Evolutionary conservation across 2,113 vertebrate genomes (phyloP).

Genomic region (Terrapene triunguis): DNA sequence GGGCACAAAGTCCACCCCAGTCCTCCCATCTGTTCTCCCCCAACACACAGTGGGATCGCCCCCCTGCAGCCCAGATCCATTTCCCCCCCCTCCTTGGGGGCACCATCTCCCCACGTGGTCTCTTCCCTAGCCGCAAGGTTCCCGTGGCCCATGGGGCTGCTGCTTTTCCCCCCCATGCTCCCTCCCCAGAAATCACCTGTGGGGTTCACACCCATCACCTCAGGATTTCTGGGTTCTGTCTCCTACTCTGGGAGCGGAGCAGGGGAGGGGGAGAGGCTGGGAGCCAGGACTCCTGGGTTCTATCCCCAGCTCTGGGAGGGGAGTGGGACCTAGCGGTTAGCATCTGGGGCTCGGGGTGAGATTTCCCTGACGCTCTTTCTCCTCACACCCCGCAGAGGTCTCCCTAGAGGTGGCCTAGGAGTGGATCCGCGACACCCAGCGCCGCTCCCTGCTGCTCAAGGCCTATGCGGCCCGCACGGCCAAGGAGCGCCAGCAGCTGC

Average conservation of each 20-base stretch:
- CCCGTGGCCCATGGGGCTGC: no score
- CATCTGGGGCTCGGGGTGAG: neutral
- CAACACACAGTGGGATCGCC: no score
- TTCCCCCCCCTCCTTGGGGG: neutral
- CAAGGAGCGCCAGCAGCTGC: slow-evolving; percentile 52
- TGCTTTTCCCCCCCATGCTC: no score
- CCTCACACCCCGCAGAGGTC: neutral
- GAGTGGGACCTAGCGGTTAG: neutral
- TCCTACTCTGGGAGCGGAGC: no score
- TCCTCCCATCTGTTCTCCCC: neutral
- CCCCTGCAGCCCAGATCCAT: neutral
- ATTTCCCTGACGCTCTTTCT: neutral
- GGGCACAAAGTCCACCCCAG: no score
- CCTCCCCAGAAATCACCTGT: neutral
- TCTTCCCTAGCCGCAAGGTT: neutral
- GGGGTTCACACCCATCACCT: neutral
- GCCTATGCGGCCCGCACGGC: slow-evolving; percentile 45
- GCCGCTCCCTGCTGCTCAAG: slow-evolving; percentile 56
- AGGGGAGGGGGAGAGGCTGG: neutral
- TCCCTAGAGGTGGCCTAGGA: slow-evolving; percentile 42
- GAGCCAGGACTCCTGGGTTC: neutral
- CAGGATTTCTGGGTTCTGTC: neutral
- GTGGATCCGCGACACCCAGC: slow-evolving; percentile 39
- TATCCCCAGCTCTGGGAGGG: neutral
- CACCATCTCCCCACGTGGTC: neutral